These are phyloP conservation scores for Hemistola chrysoprasaria DNA, from an alignment of 2,888 invertebrate genomes.

Conservation along the genomic window DNA sequence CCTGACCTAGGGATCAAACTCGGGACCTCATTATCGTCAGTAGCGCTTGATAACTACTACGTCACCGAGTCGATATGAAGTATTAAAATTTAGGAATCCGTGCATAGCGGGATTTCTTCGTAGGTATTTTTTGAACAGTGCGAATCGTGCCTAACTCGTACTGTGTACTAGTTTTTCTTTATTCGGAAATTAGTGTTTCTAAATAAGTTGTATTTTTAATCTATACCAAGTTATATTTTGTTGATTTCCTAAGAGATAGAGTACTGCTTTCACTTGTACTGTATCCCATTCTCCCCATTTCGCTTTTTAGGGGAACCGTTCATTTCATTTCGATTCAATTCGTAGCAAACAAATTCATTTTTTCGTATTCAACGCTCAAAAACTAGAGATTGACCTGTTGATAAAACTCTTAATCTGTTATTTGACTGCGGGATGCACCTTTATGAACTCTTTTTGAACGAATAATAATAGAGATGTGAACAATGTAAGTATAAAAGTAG, in stretches of 20 bases:
- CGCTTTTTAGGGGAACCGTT: constrained; percentile 63
- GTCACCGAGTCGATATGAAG: no score
- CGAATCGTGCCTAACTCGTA: no score
- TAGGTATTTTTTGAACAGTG: no score
- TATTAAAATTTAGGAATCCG: no score
- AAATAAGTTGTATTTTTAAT: no score
- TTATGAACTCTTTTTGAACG: constrained; percentile 38
- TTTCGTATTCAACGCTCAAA: constrained; percentile 57
- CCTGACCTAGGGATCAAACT: no score
- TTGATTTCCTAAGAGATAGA: not conserved
- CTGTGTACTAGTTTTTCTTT: no score
- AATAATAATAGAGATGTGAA: constrained; percentile 34
- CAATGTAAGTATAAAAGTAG: constrained; percentile 21
- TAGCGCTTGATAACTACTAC: no score
- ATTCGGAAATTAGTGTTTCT: no score
- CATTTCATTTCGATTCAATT: constrained; percentile 77
- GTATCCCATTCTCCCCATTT: constrained; percentile 39
- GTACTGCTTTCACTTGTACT: constrained; percentile 2
- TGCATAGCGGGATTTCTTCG: no score
- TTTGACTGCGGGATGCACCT: constrained; percentile 54
- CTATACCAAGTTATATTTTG: no score
- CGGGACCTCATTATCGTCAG: no score
- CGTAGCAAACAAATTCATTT: constrained; percentile 71
- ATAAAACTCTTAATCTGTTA: constrained; percentile 67
- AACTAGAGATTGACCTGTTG: constrained; percentile 64